Conservation (phyloP, 2,113 vertebrate genomes). For the Onychostoma macrolepis region DNA sequence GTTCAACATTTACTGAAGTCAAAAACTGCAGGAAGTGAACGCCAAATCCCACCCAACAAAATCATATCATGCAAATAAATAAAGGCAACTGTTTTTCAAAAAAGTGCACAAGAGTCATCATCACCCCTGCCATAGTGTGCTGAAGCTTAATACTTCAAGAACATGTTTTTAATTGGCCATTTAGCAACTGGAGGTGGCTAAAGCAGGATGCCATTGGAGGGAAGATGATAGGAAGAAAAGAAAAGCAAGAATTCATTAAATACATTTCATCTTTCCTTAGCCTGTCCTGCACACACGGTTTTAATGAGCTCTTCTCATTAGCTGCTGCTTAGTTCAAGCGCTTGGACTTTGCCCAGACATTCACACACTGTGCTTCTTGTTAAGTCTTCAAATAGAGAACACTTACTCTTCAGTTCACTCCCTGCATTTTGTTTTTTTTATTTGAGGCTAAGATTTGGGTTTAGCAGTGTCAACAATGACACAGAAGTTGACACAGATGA, state of each 20-base stretch:
- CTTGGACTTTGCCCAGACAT: slow-evolving; percentile 36
- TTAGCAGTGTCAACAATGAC: slow-evolving; percentile 9
- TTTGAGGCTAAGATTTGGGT: background rate
- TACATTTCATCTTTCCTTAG: slow-evolving; percentile 48
- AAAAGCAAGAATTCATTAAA: slow-evolving; percentile 61
- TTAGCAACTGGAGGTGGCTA: slow-evolving; percentile 63
- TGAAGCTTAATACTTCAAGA: slow-evolving; percentile 55
- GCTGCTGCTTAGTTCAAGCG: slow-evolving; percentile 48
- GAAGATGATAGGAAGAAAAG: slow-evolving; percentile 10
- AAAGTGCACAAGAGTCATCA: background rate
- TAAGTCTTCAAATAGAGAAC: slow-evolving; percentile 25
- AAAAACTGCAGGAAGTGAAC: background rate
- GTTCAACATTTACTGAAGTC: background rate
- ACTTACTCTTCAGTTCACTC: slow-evolving; percentile 17
- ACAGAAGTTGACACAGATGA: background rate
- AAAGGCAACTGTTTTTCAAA: background rate
- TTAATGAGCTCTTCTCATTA: slow-evolving; percentile 74
- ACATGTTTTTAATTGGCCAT: slow-evolving; percentile 72
- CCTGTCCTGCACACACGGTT: slow-evolving; percentile 56
- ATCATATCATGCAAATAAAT: background rate
- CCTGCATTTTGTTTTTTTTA: slow-evolving; percentile 35
- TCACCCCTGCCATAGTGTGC: background rate
- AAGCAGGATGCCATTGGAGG: slow-evolving; percentile 47
- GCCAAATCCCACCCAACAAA: background rate
- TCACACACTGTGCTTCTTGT: slow-evolving; percentile 50